phyloP scores from a whole-genome alignment of 2,797 vertebrate species.

The Lateolabrax maculatus region DNA sequence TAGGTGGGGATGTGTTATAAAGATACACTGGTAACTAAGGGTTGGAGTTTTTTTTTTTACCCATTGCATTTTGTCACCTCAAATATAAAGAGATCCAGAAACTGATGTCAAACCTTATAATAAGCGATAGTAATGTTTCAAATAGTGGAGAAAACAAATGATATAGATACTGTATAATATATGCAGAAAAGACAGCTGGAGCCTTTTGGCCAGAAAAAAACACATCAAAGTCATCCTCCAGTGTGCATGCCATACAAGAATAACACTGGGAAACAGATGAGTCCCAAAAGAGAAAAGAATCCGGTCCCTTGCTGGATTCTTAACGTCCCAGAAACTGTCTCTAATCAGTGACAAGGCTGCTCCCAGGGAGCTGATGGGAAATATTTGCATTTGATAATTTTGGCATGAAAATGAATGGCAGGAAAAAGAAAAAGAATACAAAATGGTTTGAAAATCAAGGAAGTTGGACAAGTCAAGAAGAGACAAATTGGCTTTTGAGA shows the following conservation, averaged over 20 bases:
- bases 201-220: constrained; percentile 61
- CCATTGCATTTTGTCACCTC: constrained; percentile 18
- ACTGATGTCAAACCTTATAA: constrained; percentile 37
- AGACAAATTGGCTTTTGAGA: constrained; percentile 53
- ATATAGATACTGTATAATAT: constrained; percentile 46
- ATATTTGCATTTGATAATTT: constrained; percentile 82
- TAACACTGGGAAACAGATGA: constrained; percentile 84
- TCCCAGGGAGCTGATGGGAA: constrained; percentile 73
- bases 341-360: constrained; percentile 82
- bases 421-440: constrained; percentile 36
- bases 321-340: constrained; percentile 80
- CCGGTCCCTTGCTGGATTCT: constrained; percentile 75
- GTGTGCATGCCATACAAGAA: constrained; percentile 72
- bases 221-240: constrained; percentile 72
- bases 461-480: constrained; percentile 41
- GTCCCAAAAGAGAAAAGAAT: constrained; percentile 70
- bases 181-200: constrained; percentile 67
- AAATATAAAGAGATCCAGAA: constrained; percentile 22
- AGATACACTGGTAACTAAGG: not conserved
- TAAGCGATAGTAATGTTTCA: constrained; percentile 26
- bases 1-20: not conserved
- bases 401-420: constrained; percentile 70
- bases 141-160: constrained; percentile 23
- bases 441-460: constrained; percentile 36
- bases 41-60: constrained; percentile 2